Evolutionary conservation across 2,113 vertebrate genomes (phyloP), one percentile per base, ranked within the genome.

Genomic region (Malurus alboscapulatus): DNA sequence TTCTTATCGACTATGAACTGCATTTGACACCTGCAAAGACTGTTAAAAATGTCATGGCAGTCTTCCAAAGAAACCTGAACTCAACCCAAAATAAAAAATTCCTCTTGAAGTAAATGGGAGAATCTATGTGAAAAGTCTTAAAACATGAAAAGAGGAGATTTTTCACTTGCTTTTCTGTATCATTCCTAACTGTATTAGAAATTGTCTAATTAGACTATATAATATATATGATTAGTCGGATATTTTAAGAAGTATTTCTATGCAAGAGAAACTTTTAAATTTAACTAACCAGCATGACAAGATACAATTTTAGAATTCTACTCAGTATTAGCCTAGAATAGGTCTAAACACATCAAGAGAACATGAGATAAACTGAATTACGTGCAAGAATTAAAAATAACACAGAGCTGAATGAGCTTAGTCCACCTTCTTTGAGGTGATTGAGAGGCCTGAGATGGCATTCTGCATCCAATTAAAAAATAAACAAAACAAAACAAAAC

Each of bases 111-210:
- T 55, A 66, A 69, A 29, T 21, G 30, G 1, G 3, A 74, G 14
- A 62, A 55, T 3, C 3, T 26, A 22, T 34, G 25, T 44, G 17
- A 90, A 34, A 66, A 61, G 12, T 17, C 6, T 40, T 79, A 21
- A n/a, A 51, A 69, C 75, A 51, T 19, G 0, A 71, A 45, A 7
- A 10, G 4, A 58, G 2, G 2, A 34, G n/a, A 1, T 2, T 61
- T 84, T 87, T 36, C 8, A 16, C 16, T 80, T 51, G 14, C 7
- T 63, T 66, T 58, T 77, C 10, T 63, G 3, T 36, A 38, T 47
- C 0, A 25, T 86, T 90, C 7, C 6, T 74, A 47, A 21, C 4
- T 44, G 4, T 50, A 55, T 53, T 32, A 77, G 19, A 90, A 94
- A 84, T 51, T 53, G 22, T 32, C 27, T 48, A 68, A 59, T 18